Percentiles rank a stretch among this genome's conserved stretches.
Evolutionary conservation across 2,888 invertebrate species (phyloP).

Genomic region (Drosophila quinaria): DNA sequence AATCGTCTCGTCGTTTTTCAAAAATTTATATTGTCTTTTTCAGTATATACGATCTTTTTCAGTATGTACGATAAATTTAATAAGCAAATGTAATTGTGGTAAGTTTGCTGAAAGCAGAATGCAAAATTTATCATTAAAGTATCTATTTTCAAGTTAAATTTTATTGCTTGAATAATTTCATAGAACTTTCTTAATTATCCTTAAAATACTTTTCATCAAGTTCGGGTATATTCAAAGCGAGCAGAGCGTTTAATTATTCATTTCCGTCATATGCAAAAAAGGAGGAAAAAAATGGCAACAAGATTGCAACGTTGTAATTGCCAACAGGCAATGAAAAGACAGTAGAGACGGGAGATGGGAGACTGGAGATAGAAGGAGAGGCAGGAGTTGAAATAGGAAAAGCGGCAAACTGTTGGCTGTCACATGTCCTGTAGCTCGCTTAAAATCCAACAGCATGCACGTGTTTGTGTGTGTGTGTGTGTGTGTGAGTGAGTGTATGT

Average conservation of each 20-base stretch:
- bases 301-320: conserved; percentile 79
- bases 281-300: conserved; percentile 56
- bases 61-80: neutral
- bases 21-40: neutral
- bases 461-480: conserved; percentile 11
- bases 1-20: too few relatives aligned
- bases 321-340: conserved; percentile 64
- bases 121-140: too few relatives aligned
- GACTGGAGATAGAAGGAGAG: neutral
- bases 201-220: too few relatives aligned
- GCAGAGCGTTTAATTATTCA: neutral
- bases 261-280: conserved; percentile 47
- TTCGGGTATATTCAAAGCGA: conserved; percentile 10
- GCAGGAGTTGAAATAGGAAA: neutral
- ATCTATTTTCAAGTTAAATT: neutral
- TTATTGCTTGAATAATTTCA: neutral
- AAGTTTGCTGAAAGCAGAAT: neutral
- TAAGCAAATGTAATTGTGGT: too few relatives aligned
- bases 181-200: neutral
- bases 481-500: conserved; percentile 12
- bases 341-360: conserved; percentile 4
- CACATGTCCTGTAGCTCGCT: conserved; percentile 61
- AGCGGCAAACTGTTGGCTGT: conserved; percentile 54
- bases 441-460: conserved; percentile 45
- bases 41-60: neutral